Conservation (phyloP, 2,888 invertebrate species). For the Mythimna ferrago region DNA sequence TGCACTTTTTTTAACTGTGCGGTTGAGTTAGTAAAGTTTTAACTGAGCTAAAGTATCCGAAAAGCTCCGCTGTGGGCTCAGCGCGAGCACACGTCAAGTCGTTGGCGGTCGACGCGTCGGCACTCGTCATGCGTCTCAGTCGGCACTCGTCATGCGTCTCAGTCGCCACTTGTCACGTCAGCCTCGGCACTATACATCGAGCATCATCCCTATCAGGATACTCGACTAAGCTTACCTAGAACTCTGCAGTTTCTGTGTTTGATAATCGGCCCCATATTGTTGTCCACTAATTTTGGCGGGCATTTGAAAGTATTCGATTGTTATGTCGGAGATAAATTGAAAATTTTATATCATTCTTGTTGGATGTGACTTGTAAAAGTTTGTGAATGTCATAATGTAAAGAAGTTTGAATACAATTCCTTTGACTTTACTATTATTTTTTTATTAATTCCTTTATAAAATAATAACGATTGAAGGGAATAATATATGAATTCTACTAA, state of each 20-base stretch:
- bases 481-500: conserved; percentile 50
- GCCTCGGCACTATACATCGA: neutral
- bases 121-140: neutral
- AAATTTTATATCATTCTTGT: conserved; percentile 46
- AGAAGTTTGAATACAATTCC: conserved; percentile 62
- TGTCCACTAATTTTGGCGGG: conserved; percentile 28
- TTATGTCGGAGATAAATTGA: conserved; percentile 62
- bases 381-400: conserved; percentile 64
- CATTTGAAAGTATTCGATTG: conserved; percentile 42
- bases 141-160: neutral
- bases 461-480: conserved; percentile 44
- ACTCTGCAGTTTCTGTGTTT: conserved; percentile 34
- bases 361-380: conserved; percentile 53
- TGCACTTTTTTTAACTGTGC: conserved; percentile 15
- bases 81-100: neutral
- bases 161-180: neutral
- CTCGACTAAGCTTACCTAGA: conserved; percentile 64
- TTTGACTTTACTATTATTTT: conserved; percentile 49
- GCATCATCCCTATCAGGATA: conserved; percentile 19
- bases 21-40: conserved; percentile 20
- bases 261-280: conserved; percentile 33
- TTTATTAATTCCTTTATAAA: conserved; percentile 56
- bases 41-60: conserved; percentile 8
- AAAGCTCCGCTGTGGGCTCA: conserved; percentile 1
- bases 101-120: neutral